A percentile compares a stretch with the other conserved stretches of the same genome.
Evolutionary conservation across 2,113 vertebrate species (phyloP).

Genomic region (Raja brachyura): DNA sequence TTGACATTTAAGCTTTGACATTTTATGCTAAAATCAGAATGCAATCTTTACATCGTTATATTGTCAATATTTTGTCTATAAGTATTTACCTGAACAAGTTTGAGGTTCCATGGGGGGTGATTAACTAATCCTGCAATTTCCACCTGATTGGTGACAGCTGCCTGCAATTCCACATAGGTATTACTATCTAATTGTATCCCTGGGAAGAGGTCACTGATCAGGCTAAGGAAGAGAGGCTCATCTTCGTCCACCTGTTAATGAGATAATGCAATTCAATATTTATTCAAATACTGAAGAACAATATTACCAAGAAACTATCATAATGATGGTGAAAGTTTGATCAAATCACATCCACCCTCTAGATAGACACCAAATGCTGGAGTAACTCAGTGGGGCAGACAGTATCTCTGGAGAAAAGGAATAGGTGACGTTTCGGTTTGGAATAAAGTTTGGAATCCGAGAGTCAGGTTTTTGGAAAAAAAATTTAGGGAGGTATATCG

Average conservation of each 20-base stretch:
- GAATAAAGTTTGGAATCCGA: too few species aligned
- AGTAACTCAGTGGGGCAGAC: too few species aligned
- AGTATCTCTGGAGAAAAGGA: too few species aligned
- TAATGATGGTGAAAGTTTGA: too few species aligned
- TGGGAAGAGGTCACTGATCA: slow-evolving; percentile 65
- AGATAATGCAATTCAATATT: not conserved
- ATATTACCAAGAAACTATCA: not conserved
- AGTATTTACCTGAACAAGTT: slow-evolving; percentile 60
- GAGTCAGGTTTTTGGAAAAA: too few species aligned
- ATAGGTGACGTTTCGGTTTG: too few species aligned
- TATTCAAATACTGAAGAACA: not conserved
- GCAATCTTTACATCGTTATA: not conserved
- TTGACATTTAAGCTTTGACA: not conserved
- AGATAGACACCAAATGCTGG: too few species aligned
- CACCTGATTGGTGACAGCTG: slow-evolving; percentile 58
- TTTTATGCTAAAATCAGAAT: not conserved
- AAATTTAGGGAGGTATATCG: too few species aligned
- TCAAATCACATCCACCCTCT: too few species aligned
- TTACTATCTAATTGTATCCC: slow-evolving; percentile 60
- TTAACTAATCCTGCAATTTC: slow-evolving; percentile 58
- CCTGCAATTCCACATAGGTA: slow-evolving; percentile 54
- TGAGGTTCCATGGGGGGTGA: slow-evolving; percentile 70
- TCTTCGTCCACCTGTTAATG: slow-evolving; percentile 63
- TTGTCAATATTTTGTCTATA: not conserved
- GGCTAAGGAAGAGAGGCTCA: slow-evolving; percentile 66